Percentiles rank a stretch among this genome's conserved stretches.
These are phyloP conservation scores for Alligator sinensis DNA, from an alignment of 2,113 vertebrate genomes.

Conservation along the genomic window DNA sequence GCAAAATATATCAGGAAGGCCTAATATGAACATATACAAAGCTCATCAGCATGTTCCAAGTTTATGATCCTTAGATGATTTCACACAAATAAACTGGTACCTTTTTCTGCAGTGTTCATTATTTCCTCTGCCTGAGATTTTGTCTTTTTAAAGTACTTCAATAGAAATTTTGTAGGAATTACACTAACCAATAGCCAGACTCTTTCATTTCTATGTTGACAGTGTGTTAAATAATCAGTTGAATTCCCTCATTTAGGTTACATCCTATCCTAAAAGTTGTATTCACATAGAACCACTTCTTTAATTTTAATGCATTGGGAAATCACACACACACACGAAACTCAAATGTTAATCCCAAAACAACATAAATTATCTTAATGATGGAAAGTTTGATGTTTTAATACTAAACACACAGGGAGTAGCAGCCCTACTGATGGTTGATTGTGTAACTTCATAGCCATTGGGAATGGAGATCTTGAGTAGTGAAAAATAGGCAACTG, in stretches of 20 bases:
- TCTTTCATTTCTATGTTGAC: constrained; percentile 12
- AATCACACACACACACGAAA: not conserved
- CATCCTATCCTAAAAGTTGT: constrained; percentile 9
- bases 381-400: constrained; percentile 55
- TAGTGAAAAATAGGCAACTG: constrained; percentile 52
- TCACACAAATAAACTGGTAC: not conserved
- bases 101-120: not conserved
- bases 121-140: not conserved
- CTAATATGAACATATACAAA: not conserved
- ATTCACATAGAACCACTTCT: constrained; percentile 30
- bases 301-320: constrained; percentile 43
- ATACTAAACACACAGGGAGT: constrained; percentile 1
- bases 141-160: constrained; percentile 1
- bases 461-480: constrained; percentile 43
- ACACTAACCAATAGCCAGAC: not conserved
- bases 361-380: constrained; percentile 65
- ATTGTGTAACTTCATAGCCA: constrained; percentile 62
- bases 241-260: constrained; percentile 19
- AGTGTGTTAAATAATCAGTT: constrained; percentile 37
- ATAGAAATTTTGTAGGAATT: not conserved
- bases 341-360: constrained; percentile 43
- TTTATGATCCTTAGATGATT: not conserved
- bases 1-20: not conserved
- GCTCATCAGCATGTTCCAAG: not conserved
- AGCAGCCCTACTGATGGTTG: constrained; percentile 43